phyloP scores from a whole-genome alignment of 1,140 invertebrate species.

The Eumeta japonica region DNA sequence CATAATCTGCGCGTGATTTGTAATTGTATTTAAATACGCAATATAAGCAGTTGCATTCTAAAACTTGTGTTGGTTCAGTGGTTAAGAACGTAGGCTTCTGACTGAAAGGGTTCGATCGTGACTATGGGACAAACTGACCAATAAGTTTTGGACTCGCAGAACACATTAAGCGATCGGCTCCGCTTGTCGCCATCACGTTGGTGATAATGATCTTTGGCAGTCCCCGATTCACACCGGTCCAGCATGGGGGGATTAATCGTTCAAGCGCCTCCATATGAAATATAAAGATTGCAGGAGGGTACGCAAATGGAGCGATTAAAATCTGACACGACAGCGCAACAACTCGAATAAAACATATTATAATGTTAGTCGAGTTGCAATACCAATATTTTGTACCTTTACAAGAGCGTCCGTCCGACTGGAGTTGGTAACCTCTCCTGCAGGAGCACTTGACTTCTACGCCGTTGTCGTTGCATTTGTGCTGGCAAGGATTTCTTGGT shows the following conservation, averaged over 20 bases:
- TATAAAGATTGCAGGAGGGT: not conserved
- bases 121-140: too few relatives aligned
- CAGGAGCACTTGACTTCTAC: conserved; percentile 64
- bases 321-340: not conserved
- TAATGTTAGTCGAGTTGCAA: not conserved
- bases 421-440: conserved; percentile 67
- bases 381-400: conserved; percentile 26
- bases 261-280: not conserved
- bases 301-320: not conserved
- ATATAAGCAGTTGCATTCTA: not conserved
- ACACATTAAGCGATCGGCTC: too few relatives aligned
- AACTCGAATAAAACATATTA: not conserved
- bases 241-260: not conserved
- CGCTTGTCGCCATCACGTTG: too few relatives aligned
- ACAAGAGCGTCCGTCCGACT: conserved; percentile 68
- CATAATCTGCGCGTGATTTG: too few relatives aligned
- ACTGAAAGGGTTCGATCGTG: too few relatives aligned
- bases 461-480: conserved; percentile 65
- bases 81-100: too few relatives aligned
- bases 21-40: too few relatives aligned
- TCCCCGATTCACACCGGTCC: not conserved
- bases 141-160: too few relatives aligned
- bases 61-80: too few relatives aligned
- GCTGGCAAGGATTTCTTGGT: conserved; percentile 65
- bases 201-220: too few relatives aligned